Evolutionary conservation across 2,888 invertebrate species (phyloP).

Genomic region (Cremastinae sp.): DNA sequence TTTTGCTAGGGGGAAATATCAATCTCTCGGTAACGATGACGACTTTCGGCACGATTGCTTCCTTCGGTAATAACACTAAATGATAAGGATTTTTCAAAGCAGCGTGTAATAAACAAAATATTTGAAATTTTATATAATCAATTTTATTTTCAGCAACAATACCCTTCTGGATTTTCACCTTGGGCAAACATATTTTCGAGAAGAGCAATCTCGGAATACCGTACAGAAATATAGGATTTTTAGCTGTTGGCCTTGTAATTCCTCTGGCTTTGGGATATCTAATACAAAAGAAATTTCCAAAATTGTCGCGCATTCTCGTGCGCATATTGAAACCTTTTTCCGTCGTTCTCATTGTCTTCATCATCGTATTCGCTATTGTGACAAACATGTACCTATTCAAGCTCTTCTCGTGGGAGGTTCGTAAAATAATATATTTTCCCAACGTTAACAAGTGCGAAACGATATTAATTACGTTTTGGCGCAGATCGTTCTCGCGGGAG

Average conservation of each 20-base stretch:
- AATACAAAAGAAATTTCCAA: slow-evolving; percentile 87
- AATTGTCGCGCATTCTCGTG: slow-evolving; percentile 86
- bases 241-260: slow-evolving; percentile 88
- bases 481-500: slow-evolving; percentile 90
- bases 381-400: slow-evolving; percentile 95
- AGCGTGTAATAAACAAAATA: slow-evolving; percentile 1
- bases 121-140: slow-evolving; percentile 2
- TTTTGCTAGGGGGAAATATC: slow-evolving; percentile 94
- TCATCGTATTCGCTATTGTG: slow-evolving; percentile 92
- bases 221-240: slow-evolving; percentile 87
- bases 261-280: slow-evolving; percentile 87
- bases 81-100: not conserved
- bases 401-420: slow-evolving; percentile 93
- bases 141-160: slow-evolving; percentile 85
- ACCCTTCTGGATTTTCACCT: slow-evolving; percentile 94
- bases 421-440: slow-evolving; percentile 64
- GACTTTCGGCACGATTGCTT: slow-evolving; percentile 91
- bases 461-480: slow-evolving; percentile 65
- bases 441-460: not conserved
- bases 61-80: slow-evolving; percentile 86
- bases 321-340: slow-evolving; percentile 93
- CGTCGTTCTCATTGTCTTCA: slow-evolving; percentile 89
- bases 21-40: slow-evolving; percentile 98
- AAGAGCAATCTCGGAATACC: slow-evolving; percentile 89
- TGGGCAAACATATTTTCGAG: slow-evolving; percentile 89